A percentile compares a stretch with the other conserved stretches of the same genome.
phyloP scores from a whole-genome alignment of 2,888 invertebrate genomes.

The Eilema griseolum region DNA sequence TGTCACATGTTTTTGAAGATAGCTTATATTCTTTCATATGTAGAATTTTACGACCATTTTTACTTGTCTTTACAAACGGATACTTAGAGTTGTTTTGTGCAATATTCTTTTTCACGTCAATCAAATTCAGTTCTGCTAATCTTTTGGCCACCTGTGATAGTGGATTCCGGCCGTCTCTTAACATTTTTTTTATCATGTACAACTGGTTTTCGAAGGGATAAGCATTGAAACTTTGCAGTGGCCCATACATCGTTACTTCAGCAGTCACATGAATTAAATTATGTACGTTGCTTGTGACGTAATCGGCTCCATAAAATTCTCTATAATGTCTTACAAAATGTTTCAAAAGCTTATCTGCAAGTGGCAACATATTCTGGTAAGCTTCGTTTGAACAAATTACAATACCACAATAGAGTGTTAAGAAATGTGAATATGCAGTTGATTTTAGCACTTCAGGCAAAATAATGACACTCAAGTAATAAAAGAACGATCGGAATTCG shows the following conservation, averaged over 20 bases:
- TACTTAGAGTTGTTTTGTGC: too few relatives aligned
- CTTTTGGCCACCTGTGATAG: slow-evolving; percentile 30
- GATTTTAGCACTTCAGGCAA: slow-evolving; percentile 14
- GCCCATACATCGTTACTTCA: too few relatives aligned
- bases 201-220: slow-evolving; percentile 36
- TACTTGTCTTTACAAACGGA: too few relatives aligned
- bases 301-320: not conserved
- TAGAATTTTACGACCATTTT: too few relatives aligned
- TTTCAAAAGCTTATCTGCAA: slow-evolving; percentile 17
- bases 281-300: slow-evolving; percentile 23
- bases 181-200: slow-evolving; percentile 27
- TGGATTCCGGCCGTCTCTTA: slow-evolving; percentile 31
- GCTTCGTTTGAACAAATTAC: slow-evolving; percentile 42
- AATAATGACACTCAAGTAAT: slow-evolving; percentile 20
- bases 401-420: slow-evolving; percentile 39
- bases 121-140: slow-evolving; percentile 9
- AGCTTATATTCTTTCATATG: too few relatives aligned
- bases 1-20: too few relatives aligned
- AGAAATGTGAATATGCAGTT: slow-evolving; percentile 38
- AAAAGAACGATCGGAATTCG: slow-evolving; percentile 31
- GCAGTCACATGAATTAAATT: too few relatives aligned
- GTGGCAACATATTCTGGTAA: slow-evolving; percentile 21
- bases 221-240: too few relatives aligned
- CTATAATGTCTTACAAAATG: too few relatives aligned
- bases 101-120: too few relatives aligned